Percentiles rank a stretch among this genome's conserved stretches.
phyloP scores from a whole-genome alignment of 2,113 vertebrate species.

The Grus americana region DNA sequence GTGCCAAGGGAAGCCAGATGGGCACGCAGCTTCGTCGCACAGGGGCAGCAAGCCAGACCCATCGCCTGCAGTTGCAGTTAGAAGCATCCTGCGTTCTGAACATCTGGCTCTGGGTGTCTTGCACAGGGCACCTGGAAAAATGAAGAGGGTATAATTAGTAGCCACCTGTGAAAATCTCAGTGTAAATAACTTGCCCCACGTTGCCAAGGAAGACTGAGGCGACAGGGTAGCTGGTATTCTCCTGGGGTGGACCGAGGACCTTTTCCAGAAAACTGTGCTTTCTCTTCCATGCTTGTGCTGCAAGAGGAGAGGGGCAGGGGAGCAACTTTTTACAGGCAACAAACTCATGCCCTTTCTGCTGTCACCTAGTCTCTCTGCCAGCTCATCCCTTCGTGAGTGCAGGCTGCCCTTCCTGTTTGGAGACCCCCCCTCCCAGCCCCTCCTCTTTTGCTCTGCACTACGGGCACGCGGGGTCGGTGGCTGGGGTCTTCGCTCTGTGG shows the following conservation, averaged over 20 bases:
- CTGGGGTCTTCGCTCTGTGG: neutral
- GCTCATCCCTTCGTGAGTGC: neutral
- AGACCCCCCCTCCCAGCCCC: neutral
- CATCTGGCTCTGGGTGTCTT: neutral
- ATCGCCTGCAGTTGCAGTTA: fast-evolving
- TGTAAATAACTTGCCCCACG: neutral
- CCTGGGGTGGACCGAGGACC: neutral
- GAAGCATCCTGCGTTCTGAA: neutral
- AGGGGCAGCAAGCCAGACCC: neutral
- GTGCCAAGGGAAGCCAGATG: neutral
- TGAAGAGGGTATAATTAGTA: neutral
- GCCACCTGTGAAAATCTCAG: neutral
- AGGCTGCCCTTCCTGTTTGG: neutral
- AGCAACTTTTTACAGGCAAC: neutral
- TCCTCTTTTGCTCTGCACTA: neutral
- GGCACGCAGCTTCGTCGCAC: neutral
- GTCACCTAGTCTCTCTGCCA: neutral
- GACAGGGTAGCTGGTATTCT: fast-evolving
- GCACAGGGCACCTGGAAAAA: conserved; percentile 8
- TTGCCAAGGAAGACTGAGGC: neutral
- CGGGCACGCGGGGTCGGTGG: neutral
- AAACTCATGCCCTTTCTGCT: neutral
- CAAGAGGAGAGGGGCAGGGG: neutral
- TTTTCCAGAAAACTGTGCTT: neutral
- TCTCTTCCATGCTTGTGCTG: neutral